A percentile compares a stretch with the other conserved stretches of the same genome.
Conservation (phyloP, 2,888 invertebrate genomes). For the Cephus sareptanus region DNA sequence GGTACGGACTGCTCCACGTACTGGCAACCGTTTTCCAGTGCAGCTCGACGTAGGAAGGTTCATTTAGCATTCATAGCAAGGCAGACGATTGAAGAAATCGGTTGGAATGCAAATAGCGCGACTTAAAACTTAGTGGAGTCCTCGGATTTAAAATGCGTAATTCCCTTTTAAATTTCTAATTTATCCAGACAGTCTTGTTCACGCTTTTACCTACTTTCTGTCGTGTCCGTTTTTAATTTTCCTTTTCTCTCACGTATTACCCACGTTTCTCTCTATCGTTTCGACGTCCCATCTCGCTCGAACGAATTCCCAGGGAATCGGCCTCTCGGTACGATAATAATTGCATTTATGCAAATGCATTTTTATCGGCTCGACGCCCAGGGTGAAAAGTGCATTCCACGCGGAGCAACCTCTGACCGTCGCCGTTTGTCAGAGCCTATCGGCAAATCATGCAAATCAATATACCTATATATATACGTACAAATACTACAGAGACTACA, state of each 20-base stretch:
- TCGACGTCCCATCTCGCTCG: not conserved
- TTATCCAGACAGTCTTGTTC: constrained; percentile 3
- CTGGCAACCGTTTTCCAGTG: not conserved
- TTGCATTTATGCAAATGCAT: constrained; percentile 38
- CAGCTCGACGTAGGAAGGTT: not conserved
- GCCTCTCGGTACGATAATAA: constrained; percentile 7
- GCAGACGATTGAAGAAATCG: constrained; percentile 1
- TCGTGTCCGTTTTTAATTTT: not conserved
- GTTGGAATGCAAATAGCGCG: constrained; percentile 13
- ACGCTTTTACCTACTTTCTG: not conserved
- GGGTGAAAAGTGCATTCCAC: constrained; percentile 29
- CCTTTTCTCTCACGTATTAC: not conserved
- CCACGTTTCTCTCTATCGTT: not conserved
- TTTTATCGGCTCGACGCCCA: constrained; percentile 28
- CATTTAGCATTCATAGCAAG: constrained; percentile 8
- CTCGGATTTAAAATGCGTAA: constrained; percentile 12
- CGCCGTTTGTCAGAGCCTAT: not conserved
- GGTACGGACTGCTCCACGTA: not conserved
- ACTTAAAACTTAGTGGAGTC: constrained; percentile 9
- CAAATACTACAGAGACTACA: not conserved
- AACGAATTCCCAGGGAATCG: not conserved
- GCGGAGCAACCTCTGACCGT: constrained; percentile 1
- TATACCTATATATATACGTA: not conserved
- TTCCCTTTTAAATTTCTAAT: constrained; percentile 9
- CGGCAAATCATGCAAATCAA: not conserved